These are phyloP conservation scores for Aproaerema taeniolella DNA, from an alignment of 2,888 invertebrate genomes.

Conservation along the genomic window DNA sequence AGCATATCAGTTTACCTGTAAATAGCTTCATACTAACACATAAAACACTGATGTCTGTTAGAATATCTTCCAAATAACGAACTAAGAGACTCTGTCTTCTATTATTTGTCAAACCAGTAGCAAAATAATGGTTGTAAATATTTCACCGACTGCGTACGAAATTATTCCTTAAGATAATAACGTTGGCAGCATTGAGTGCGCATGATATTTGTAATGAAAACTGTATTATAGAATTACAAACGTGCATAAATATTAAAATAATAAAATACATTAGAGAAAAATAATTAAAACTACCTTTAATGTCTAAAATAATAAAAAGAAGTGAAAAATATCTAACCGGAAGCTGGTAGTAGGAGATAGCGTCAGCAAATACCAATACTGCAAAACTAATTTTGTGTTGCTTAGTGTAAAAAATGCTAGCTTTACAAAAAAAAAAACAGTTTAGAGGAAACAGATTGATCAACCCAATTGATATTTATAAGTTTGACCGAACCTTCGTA, in stretches of 20 bases:
- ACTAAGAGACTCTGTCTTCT: conserved; percentile 33
- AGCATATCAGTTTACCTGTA: conserved; percentile 45
- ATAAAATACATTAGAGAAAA: not conserved
- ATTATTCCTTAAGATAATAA: conserved; percentile 44
- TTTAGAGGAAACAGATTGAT: too few relatives aligned
- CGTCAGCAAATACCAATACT: conserved; percentile 69
- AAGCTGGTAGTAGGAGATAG: conserved; percentile 43
- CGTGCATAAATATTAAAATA: conserved; percentile 1
- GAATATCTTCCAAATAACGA: conserved; percentile 25
- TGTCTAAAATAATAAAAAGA: conserved; percentile 13
- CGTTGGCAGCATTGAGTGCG: conserved; percentile 51
- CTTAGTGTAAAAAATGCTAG: too few relatives aligned
- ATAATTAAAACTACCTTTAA: not conserved
- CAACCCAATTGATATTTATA: too few relatives aligned
- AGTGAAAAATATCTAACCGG: conserved; percentile 36
- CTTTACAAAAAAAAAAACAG: too few relatives aligned
- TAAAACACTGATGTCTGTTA: conserved; percentile 28
- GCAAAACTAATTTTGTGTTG: conserved; percentile 27
- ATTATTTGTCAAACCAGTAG: conserved; percentile 64
- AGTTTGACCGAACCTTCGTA: too few relatives aligned
- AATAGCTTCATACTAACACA: conserved; percentile 27
- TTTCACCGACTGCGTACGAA: conserved; percentile 74
- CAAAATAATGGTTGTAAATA: conserved; percentile 72
- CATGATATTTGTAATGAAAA: not conserved
- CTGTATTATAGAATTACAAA: too few relatives aligned